Evolutionary conservation across 2,113 vertebrate genomes (phyloP).

Genomic region (Carassius carassius): DNA sequence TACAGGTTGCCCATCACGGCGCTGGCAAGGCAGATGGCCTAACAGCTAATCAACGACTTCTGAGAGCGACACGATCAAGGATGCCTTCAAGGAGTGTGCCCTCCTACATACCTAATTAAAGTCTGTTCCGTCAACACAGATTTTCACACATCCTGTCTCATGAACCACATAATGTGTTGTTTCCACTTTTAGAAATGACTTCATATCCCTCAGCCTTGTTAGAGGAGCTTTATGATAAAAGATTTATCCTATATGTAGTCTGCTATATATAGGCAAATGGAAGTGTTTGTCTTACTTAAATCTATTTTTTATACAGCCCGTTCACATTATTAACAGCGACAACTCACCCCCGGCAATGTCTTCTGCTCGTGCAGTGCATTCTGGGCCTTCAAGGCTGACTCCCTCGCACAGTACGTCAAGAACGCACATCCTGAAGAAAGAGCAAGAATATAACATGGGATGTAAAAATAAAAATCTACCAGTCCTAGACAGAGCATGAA

Average conservation of each 20-base stretch:
- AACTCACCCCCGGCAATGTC: slow-evolving; percentile 80
- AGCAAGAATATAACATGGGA: background rate
- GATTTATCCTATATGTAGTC: background rate
- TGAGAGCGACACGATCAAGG: slow-evolving; percentile 39
- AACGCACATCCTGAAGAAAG: slow-evolving; percentile 73
- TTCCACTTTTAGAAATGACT: slow-evolving; percentile 28
- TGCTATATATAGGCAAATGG: slow-evolving; percentile 16
- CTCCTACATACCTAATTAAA: slow-evolving; percentile 57
- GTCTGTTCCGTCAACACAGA: slow-evolving; percentile 52
- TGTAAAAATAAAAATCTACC: background rate
- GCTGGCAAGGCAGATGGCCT: slow-evolving; percentile 51
- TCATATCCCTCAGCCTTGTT: background rate
- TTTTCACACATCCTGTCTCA: slow-evolving; percentile 29
- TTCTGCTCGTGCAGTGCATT: slow-evolving; percentile 81
- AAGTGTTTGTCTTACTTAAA: background rate
- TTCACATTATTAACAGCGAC: slow-evolving; percentile 11
- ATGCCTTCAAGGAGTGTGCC: slow-evolving; percentile 50
- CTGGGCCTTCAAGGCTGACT: slow-evolving; percentile 80
- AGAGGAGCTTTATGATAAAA: slow-evolving; percentile 19
- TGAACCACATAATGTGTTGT: slow-evolving; percentile 16
- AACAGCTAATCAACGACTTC: slow-evolving; percentile 57
- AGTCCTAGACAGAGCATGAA: slow-evolving; percentile 8
- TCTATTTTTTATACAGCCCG: background rate
- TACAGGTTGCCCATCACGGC: slow-evolving; percentile 44
- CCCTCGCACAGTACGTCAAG: slow-evolving; percentile 77